Percentiles rank a stretch among this genome's conserved stretches.
Conservation (phyloP, 2,113 vertebrate species). For the Alligator mississippiensis region DNA sequence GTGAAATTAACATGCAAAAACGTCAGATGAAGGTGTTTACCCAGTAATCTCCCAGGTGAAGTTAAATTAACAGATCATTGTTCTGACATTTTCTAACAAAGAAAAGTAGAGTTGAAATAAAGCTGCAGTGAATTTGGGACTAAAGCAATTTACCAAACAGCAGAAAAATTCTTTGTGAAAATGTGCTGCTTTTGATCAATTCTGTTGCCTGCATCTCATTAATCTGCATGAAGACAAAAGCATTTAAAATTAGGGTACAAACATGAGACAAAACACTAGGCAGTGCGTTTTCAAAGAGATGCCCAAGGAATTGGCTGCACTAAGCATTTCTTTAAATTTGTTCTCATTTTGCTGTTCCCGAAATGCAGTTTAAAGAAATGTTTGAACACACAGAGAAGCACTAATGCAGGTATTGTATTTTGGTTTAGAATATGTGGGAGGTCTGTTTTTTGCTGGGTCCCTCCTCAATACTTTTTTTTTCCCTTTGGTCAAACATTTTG, state of each 20-base stretch:
- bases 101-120: background rate
- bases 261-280: background rate
- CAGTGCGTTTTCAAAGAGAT: slow-evolving; percentile 1
- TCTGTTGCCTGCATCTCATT: background rate
- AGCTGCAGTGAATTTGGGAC: background rate
- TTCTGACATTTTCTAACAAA: background rate
- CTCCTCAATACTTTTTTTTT: background rate
- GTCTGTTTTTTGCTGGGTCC: slow-evolving; percentile 4
- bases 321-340: background rate
- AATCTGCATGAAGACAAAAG: background rate
- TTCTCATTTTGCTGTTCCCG: slow-evolving; percentile 3
- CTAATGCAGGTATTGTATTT: background rate
- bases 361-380: slow-evolving; percentile 5
- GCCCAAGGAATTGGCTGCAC: background rate
- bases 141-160: background rate
- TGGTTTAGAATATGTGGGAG: background rate
- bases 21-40: background rate
- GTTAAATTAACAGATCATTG: background rate
- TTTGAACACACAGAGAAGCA: background rate
- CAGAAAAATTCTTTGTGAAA: background rate
- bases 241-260: background rate
- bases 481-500: slow-evolving; percentile 1
- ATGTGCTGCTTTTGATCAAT: background rate
- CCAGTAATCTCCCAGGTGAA: background rate
- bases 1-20: background rate